Evolutionary conservation across 2,113 vertebrate genomes (phyloP).

Genomic region (Odobenus rosmarus): DNA sequence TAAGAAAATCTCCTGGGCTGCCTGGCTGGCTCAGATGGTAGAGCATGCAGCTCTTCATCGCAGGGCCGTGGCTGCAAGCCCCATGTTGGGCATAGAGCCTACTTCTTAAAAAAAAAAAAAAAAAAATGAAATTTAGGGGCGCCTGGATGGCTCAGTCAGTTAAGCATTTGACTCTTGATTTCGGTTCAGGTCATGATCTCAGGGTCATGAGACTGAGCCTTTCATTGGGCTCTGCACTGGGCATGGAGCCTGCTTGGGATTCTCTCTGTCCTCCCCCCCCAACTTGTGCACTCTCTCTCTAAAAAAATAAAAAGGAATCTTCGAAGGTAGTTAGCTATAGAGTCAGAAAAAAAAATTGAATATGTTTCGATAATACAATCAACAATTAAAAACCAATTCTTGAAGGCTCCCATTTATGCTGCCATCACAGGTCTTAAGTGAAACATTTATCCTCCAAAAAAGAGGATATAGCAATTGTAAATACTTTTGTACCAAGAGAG

Average conservation of each 20-base stretch:
- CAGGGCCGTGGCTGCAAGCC: not conserved
- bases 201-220: not conserved
- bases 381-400: not conserved
- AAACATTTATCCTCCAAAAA: not conserved
- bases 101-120: not conserved
- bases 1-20: not conserved
- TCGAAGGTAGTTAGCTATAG: too few relatives aligned
- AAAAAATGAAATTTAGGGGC: not conserved
- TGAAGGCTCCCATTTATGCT: rapidly evolving
- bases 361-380: not conserved
- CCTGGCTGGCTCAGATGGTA: not conserved
- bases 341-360: not conserved
- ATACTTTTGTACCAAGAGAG: not conserved
- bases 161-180: not conserved
- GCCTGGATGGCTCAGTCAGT: not conserved
- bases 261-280: not conserved
- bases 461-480: not conserved
- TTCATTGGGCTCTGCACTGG: not conserved
- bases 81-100: not conserved
- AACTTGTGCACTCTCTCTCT: not conserved
- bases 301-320: not conserved
- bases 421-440: not conserved
- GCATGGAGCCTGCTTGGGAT: not conserved
- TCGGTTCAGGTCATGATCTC: not conserved
- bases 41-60: not conserved